phyloP scores from a whole-genome alignment of 2,797 vertebrate species.

The Percopsis omiscomaycus region DNA sequence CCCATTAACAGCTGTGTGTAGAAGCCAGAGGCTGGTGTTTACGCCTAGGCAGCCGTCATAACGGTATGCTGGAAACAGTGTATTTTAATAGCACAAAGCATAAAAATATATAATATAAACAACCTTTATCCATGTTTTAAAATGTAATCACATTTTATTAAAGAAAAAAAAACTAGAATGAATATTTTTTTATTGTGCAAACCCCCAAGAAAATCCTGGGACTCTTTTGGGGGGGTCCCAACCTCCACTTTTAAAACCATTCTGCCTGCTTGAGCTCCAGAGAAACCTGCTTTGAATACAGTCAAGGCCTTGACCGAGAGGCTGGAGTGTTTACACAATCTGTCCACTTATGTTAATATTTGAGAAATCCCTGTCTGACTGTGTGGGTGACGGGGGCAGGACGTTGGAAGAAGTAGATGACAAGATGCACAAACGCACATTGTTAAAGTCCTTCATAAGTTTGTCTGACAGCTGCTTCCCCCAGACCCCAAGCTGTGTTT shows the following conservation, averaged over 20 bases:
- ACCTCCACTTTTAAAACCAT: too few relatives aligned
- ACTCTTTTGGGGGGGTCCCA: too few relatives aligned
- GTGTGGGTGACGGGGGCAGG: conserved; percentile 13
- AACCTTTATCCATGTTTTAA: too few relatives aligned
- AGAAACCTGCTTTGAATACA: conserved; percentile 24
- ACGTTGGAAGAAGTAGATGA: conserved; percentile 14
- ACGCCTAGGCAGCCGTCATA: conserved; percentile 33
- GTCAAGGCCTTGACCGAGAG: conserved; percentile 46
- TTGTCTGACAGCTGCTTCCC: conserved; percentile 40
- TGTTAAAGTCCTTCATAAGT: conserved; percentile 33
- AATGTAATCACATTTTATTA: too few relatives aligned
- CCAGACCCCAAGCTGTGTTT: conserved; percentile 31
- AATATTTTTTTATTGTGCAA: too few relatives aligned
- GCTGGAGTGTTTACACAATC: conserved; percentile 62
- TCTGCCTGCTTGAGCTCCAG: conserved; percentile 24
- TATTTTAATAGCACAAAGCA: neutral
- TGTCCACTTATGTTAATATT: conserved; percentile 68
- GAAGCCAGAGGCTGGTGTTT: conserved; percentile 61
- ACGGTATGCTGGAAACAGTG: conserved; percentile 56
- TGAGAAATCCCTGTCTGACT: conserved; percentile 44
- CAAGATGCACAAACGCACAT: conserved; percentile 18
- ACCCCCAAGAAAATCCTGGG: too few relatives aligned
- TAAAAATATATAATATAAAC: neutral
- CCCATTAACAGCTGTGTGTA: conserved; percentile 68
- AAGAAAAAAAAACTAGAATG: too few relatives aligned